Conservation (phyloP, 1,140 invertebrate species). For the Asobara japonica region DNA sequence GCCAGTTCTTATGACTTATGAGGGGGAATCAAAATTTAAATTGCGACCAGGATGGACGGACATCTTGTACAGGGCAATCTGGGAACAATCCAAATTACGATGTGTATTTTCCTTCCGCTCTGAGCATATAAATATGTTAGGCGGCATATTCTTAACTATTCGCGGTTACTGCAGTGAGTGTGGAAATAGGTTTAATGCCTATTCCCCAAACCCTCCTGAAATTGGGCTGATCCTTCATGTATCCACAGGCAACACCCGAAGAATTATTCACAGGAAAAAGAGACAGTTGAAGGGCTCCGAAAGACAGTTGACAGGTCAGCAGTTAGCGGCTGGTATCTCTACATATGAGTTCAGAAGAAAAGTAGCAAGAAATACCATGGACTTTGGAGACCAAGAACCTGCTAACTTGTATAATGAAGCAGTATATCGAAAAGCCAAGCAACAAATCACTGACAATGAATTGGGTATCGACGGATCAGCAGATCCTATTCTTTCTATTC, state of each 20-base stretch:
- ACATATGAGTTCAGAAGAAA: neutral
- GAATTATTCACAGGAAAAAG: neutral
- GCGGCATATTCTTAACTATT: neutral
- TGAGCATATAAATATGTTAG: neutral
- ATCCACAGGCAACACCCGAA: neutral
- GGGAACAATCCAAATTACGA: neutral
- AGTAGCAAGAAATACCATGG: neutral
- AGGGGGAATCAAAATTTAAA: neutral
- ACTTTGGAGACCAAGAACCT: slow-evolving; percentile 27
- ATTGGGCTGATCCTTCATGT: neutral
- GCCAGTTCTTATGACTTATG: neutral
- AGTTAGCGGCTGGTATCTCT: neutral
- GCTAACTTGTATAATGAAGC: slow-evolving; percentile 10
- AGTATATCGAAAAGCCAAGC: slow-evolving; percentile 27
- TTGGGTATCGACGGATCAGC: neutral
- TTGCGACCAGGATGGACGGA: neutral
- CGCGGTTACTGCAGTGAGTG: neutral
- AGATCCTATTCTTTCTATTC: slow-evolving; percentile 1
- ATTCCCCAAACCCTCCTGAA: neutral
- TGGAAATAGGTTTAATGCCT: neutral
- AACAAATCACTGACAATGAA: slow-evolving; percentile 2
- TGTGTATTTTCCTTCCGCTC: neutral
- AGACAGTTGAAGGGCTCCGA: neutral
- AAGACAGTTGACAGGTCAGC: neutral
- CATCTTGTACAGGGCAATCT: neutral